Conservation (phyloP, 2,888 invertebrate genomes). For the Platycheirus albimanus region DNA sequence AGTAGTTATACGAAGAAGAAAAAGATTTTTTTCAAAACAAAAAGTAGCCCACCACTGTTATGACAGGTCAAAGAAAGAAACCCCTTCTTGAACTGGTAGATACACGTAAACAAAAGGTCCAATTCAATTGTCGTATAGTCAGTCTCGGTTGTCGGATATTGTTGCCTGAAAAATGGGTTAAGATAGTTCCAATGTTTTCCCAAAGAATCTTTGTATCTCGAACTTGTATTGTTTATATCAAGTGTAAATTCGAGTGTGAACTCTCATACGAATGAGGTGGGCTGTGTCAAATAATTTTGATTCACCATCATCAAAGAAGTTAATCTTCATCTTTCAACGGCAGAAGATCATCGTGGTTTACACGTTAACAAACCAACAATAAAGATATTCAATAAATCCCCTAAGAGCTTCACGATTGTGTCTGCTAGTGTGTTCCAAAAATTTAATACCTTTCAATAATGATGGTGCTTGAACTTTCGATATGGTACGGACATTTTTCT, state of each 20-base stretch:
- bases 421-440: slow-evolving; percentile 45
- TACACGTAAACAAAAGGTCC: slow-evolving; percentile 43
- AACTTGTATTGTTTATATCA: slow-evolving; percentile 24
- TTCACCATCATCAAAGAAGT: slow-evolving; percentile 25
- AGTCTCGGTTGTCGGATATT: slow-evolving; percentile 17
- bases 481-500: not conserved
- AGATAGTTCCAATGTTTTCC: slow-evolving; percentile 57
- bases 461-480: slow-evolving; percentile 47
- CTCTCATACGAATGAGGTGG: slow-evolving; percentile 21
- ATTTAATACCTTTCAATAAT: slow-evolving; percentile 15
- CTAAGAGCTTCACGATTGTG: slow-evolving; percentile 56
- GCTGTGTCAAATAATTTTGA: slow-evolving; percentile 49
- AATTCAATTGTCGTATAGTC: slow-evolving; percentile 11
- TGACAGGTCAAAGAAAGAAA: slow-evolving; percentile 55
- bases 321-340: slow-evolving; percentile 26
- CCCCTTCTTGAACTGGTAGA: slow-evolving; percentile 9
- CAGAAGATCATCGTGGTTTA: slow-evolving; percentile 58
- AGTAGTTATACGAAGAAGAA: slow-evolving; percentile 25
- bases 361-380: slow-evolving; percentile 56
- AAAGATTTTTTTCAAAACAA: not conserved
- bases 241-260: slow-evolving; percentile 27
- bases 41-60: slow-evolving; percentile 32
- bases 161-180: slow-evolving; percentile 57
- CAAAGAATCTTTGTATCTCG: slow-evolving; percentile 34
- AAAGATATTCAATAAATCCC: slow-evolving; percentile 37